Conservation (phyloP, 2,113 vertebrate species). For the Okapia johnstoni region DNA sequence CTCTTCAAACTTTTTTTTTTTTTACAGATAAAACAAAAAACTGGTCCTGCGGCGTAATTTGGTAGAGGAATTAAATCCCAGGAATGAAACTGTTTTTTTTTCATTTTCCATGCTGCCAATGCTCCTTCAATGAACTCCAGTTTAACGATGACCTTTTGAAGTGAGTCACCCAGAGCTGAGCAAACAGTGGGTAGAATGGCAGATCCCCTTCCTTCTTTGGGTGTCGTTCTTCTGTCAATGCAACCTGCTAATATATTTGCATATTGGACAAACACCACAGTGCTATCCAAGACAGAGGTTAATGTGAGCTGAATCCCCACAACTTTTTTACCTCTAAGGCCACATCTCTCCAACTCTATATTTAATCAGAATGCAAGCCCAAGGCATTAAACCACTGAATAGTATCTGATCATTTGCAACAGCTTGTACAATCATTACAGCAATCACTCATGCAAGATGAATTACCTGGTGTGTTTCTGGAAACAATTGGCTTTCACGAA, state of each 20-base stretch:
- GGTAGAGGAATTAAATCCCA: slow-evolving; percentile 9
- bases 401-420: slow-evolving; percentile 43
- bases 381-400: slow-evolving; percentile 42
- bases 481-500: slow-evolving; percentile 35
- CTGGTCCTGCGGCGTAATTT: not conserved
- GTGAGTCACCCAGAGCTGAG: not conserved
- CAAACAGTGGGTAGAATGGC: not conserved
- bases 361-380: slow-evolving; percentile 36
- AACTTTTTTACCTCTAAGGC: slow-evolving; percentile 10
- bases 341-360: not conserved
- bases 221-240: not conserved
- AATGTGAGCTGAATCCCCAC: not conserved
- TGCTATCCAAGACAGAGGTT: not conserved
- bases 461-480: slow-evolving; percentile 77
- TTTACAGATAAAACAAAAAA: not conserved
- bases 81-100: not conserved
- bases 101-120: not conserved
- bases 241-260: not conserved
- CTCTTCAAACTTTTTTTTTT: not conserved
- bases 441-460: slow-evolving; percentile 35
- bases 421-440: slow-evolving; percentile 33
- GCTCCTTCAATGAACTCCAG: not conserved
- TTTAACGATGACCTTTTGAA: not conserved
- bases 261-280: not conserved
- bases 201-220: not conserved